Evolutionary conservation across 1,140 invertebrate species (phyloP).

Genomic region (Ostrea edulis): DNA sequence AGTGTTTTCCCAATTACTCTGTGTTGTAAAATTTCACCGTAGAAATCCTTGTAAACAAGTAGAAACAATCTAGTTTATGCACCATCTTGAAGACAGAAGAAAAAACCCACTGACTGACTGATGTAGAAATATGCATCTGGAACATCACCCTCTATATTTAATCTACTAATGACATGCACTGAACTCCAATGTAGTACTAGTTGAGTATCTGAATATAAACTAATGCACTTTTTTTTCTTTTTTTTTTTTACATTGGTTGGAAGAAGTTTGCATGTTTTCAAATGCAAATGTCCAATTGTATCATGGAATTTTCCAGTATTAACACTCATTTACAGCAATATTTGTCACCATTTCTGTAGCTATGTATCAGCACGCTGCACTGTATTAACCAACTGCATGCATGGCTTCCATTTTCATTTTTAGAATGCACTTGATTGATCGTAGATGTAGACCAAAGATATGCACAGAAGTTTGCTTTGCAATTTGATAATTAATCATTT

Average conservation of each 20-base stretch:
- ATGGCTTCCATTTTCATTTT: not conserved
- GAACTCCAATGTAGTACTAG: not conserved
- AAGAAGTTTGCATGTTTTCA: slow-evolving; percentile 25
- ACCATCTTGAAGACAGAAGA: not conserved
- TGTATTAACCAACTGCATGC: slow-evolving; percentile 16
- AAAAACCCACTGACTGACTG: not conserved
- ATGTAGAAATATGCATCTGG: slow-evolving; percentile 16
- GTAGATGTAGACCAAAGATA: not conserved
- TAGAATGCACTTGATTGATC: not conserved
- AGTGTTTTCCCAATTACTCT: not conserved
- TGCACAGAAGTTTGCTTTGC: not conserved
- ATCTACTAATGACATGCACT: slow-evolving; percentile 35
- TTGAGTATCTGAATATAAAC: not conserved
- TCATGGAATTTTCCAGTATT: slow-evolving; percentile 25
- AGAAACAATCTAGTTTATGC: slow-evolving; percentile 9
- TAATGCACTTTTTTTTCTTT: slow-evolving; percentile 6
- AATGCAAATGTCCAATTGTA: not conserved
- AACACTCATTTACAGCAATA: slow-evolving; percentile 28
- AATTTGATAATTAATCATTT: not conserved
- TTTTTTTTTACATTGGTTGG: slow-evolving; percentile 7
- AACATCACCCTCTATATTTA: slow-evolving; percentile 20
- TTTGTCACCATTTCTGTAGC: not conserved
- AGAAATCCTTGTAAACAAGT: slow-evolving; percentile 6
- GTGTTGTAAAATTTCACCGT: slow-evolving; percentile 19
- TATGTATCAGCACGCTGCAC: not conserved